Percentiles rank a stretch among this genome's conserved stretches.
Conservation (phyloP, 2,888 invertebrate species). For the Eupithecia tripunctaria region DNA sequence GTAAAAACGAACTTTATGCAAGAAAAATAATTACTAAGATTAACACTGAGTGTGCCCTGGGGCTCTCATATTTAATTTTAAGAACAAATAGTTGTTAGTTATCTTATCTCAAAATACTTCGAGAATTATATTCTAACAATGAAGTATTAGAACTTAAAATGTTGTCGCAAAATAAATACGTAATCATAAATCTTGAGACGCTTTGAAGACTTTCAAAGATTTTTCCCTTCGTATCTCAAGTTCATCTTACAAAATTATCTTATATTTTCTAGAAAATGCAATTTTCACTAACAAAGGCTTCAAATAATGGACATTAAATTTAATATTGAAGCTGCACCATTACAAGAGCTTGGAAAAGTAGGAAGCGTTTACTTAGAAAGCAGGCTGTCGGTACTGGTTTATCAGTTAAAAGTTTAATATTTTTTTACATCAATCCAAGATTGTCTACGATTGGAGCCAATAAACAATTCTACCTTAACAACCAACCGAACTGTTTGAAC, state of each 20-base stretch:
- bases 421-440: not conserved
- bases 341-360: slow-evolving; percentile 30
- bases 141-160: not conserved
- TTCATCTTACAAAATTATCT: slow-evolving; percentile 31
- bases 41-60: not conserved
- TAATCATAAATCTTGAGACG: slow-evolving; percentile 14
- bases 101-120: not conserved
- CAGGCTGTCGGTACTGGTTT: slow-evolving; percentile 3
- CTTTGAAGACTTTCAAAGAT: slow-evolving; percentile 16
- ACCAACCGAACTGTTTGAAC: not conserved
- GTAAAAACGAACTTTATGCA: no score
- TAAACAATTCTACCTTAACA: not conserved
- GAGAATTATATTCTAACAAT: not conserved
- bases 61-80: not conserved
- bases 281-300: slow-evolving; percentile 44
- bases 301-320: slow-evolving; percentile 52
- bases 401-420: not conserved
- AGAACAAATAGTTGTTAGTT: not conserved
- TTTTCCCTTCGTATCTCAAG: slow-evolving; percentile 25
- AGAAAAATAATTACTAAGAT: not conserved
- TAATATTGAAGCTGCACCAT: slow-evolving; percentile 52
- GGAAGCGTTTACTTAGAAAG: not conserved
- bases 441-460: no score
- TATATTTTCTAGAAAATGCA: slow-evolving; percentile 40
- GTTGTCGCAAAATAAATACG: not conserved